Evolutionary conservation across 2,113 vertebrate genomes (phyloP), one percentile per base, ranked within the genome.

Genomic region (Solea senegalensis): DNA sequence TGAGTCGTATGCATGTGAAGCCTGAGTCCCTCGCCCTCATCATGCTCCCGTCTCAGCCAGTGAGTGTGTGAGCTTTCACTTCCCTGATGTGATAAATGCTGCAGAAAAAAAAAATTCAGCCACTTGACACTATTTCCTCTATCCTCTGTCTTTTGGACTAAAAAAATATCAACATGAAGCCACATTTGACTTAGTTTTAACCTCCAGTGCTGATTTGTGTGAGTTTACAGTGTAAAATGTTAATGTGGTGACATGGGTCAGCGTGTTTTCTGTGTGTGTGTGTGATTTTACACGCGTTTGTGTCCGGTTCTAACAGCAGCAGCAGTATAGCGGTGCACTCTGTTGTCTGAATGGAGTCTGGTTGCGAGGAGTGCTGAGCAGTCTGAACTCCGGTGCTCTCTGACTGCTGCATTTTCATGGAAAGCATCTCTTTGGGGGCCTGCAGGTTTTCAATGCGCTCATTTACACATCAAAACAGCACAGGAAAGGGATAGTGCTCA

Each of bases 391-490:
- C 55, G 58, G 65, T 91, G 86, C 77, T 84, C 90, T 82, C 72
- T 86, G 85, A 92, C 90, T 86, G 82, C 74, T 5, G 82, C 91
- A 91, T 93, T 93, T 94, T 94, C 92, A 93, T 94, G 93, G 92
- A 92, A 94, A 93, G 89, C 91, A 80, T 90, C 90, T 92, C 91
- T 93, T 93, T 92, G 73, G 88, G 90, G 88, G 90, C 89, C 86
- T 89, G 91, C 88, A 91, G 93, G 90, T 92, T 94, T 93, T 93
- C 93, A 94, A 93, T 93, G 62, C 14, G 16, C 91, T 94, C 92
- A 94, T 94, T 94, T 93, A 90, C 94, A 94, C 94, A 94, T 94
- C 92, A 94, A 93, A 94, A 93, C 90, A 82, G 76, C 83, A 72
- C 82, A 89, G 89, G 91, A 93, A 94, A 93, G 90, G 92, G 92